A percentile compares a stretch with the other conserved stretches of the same genome.
phyloP scores from a whole-genome alignment of 2,797 vertebrate species.

The Cryptoblepharus egeriae region DNA sequence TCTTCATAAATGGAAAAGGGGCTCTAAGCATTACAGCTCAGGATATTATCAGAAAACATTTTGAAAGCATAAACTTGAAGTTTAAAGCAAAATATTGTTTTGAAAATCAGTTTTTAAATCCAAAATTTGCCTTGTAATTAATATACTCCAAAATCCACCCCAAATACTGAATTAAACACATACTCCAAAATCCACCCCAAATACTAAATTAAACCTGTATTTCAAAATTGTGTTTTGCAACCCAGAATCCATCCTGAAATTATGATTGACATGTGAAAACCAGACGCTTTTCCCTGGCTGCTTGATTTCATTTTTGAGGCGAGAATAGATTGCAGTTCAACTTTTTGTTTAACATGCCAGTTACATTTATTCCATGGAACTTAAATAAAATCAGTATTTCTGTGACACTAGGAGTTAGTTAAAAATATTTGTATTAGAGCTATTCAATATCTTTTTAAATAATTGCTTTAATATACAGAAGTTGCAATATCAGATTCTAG shows the following conservation, averaged over 20 bases:
- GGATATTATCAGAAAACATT: not conserved
- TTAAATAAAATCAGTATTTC: not conserved
- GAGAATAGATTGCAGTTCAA: not conserved
- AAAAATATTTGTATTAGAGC: conserved; percentile 14
- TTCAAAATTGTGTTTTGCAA: not conserved
- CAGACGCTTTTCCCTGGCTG: not conserved
- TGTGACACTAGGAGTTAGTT: not conserved
- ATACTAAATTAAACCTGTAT: not conserved
- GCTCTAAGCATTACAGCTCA: not conserved
- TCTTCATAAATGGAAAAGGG: not conserved
- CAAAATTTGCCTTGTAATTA: not conserved
- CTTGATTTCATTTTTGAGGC: not conserved
- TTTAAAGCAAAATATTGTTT: not conserved
- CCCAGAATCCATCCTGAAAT: not conserved
- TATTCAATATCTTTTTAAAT: conserved; percentile 15
- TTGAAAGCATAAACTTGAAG: not conserved
- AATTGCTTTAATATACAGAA: not conserved
- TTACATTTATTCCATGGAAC: not conserved
- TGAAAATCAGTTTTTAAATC: not conserved
- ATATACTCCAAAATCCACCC: not conserved
- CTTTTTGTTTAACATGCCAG: not conserved
- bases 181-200: not conserved
- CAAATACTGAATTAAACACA: not conserved
- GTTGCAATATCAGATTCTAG: conserved; percentile 1
- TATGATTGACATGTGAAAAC: not conserved